phyloP scores from a whole-genome alignment of 2,888 invertebrate genomes.

The Dryadula phaetusa region DNA sequence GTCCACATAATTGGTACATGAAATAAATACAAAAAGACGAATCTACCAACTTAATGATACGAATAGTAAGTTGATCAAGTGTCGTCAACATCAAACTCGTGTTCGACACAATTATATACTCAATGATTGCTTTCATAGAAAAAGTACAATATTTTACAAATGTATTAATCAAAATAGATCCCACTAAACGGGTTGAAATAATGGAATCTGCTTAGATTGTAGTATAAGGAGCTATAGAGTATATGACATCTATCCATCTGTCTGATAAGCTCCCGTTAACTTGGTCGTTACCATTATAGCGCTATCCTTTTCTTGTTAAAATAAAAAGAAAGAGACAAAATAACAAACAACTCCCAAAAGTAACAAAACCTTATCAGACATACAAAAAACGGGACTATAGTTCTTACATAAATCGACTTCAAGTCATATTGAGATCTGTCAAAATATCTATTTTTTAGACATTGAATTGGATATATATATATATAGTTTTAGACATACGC shows the following conservation, averaged over 20 bases:
- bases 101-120: slow-evolving; percentile 71
- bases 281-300: background rate
- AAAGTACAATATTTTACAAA: slow-evolving; percentile 71
- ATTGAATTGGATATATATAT: background rate
- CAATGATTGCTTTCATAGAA: slow-evolving; percentile 77
- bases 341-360: background rate
- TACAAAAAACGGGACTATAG: background rate
- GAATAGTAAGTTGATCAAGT: slow-evolving; percentile 58
- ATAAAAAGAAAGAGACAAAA: background rate
- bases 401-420: background rate
- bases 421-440: background rate
- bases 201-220: slow-evolving; percentile 28
- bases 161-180: slow-evolving; percentile 43
- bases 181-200: background rate
- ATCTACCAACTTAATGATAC: slow-evolving; percentile 65
- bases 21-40: slow-evolving; percentile 68
- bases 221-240: background rate
- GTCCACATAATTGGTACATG: slow-evolving; percentile 54
- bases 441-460: background rate
- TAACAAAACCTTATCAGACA: background rate
- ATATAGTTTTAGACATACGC: background rate
- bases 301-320: background rate
- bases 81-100: slow-evolving; percentile 26
- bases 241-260: background rate
- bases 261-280: background rate